Percentiles rank a stretch among this genome's conserved stretches.
Evolutionary conservation across 2,888 invertebrate species (phyloP).

Genomic region (Nemotelus nigrinus): DNA sequence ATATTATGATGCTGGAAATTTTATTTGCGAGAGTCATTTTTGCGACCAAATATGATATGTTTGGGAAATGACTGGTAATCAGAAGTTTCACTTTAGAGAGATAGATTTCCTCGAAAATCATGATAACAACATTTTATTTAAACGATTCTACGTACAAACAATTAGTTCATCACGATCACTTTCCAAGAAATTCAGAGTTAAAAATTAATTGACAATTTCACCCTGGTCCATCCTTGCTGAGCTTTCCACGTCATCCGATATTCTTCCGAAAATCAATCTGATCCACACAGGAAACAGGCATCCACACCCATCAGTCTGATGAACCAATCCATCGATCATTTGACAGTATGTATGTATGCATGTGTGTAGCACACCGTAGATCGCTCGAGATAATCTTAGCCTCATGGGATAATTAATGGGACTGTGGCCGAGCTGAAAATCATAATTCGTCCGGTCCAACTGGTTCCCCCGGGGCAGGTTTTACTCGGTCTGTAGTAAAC

Average conservation of each 20-base stretch:
- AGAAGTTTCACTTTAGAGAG: too few species aligned
- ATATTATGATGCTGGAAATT: too few species aligned
- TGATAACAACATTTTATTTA: too few species aligned
- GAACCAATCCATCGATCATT: slow-evolving; percentile 15
- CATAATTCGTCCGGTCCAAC: slow-evolving; percentile 42
- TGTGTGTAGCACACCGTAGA: background rate
- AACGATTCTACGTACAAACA: too few species aligned
- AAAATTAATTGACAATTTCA: background rate
- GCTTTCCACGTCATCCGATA: background rate
- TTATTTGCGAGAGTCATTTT: too few species aligned
- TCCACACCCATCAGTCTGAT: background rate
- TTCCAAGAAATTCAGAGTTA: background rate
- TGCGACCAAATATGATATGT: too few species aligned
- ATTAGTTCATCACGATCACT: background rate
- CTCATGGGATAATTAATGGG: slow-evolving; percentile 42
- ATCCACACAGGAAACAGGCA: background rate
- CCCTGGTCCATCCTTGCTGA: background rate
- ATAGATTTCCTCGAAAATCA: too few species aligned
- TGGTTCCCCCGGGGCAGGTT: slow-evolving; percentile 32
- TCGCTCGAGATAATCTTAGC: slow-evolving; percentile 31
- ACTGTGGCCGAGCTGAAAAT: slow-evolving; percentile 36
- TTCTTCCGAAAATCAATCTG: background rate
- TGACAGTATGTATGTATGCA: background rate
- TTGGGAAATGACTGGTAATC: too few species aligned
- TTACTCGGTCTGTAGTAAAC: background rate